Evolutionary conservation across 2,797 vertebrate genomes (phyloP).

Genomic region (Esox masquinongy): DNA sequence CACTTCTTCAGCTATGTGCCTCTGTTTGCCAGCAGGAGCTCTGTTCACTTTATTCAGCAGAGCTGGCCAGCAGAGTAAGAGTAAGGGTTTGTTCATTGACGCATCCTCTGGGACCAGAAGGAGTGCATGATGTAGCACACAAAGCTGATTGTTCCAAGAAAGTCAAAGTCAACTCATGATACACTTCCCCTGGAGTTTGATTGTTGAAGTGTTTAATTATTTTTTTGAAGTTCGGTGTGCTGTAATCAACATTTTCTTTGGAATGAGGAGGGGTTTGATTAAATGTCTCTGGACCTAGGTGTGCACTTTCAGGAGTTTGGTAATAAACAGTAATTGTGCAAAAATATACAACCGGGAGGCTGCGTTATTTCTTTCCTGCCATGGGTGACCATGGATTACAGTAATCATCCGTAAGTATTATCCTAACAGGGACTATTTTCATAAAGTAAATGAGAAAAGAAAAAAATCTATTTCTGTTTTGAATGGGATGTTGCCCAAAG

Average conservation of each 20-base stretch:
- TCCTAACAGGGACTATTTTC: background rate
- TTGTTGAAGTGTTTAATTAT: conserved; percentile 5
- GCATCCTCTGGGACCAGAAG: conserved; percentile 29
- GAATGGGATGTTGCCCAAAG: background rate
- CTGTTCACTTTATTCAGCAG: conserved; percentile 22
- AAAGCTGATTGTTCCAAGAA: conserved; percentile 50
- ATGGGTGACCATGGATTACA: background rate
- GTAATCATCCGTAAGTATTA: background rate
- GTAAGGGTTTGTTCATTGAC: conserved; percentile 38
- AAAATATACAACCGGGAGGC: conserved; percentile 19
- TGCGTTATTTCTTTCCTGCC: conserved; percentile 10
- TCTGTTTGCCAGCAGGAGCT: background rate
- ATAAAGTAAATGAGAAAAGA: background rate
- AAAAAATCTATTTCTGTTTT: background rate
- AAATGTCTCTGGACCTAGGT: conserved; percentile 19
- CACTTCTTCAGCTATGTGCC: background rate
- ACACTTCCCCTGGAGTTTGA: conserved; percentile 18
- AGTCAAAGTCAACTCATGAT: conserved; percentile 23
- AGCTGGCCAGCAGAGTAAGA: conserved; percentile 24
- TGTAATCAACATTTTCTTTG: background rate
- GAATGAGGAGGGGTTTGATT: conserved; percentile 5
- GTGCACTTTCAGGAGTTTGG: conserved; percentile 11
- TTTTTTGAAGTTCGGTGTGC: conserved; percentile 5
- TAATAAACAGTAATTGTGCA: conserved; percentile 11
- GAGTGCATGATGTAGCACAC: background rate